Base-by-base conservation (phyloP, 2,888 invertebrate species). In the Hypomecis atomaria region DNA sequence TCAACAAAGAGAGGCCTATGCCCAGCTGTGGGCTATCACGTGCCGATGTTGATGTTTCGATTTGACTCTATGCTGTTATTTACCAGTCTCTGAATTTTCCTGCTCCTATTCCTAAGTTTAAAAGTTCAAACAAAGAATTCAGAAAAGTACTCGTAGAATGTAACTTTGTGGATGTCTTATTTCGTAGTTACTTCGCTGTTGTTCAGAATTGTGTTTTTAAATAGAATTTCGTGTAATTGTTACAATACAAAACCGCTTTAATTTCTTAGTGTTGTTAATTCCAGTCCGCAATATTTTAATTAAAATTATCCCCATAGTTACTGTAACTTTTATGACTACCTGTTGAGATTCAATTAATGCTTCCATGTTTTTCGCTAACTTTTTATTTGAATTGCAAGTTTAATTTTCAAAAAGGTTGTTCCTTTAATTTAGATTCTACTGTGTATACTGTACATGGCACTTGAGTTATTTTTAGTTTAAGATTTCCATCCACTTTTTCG, bases 281-380 rank as follows among this genome's bases (percentile, higher is more conserved):
- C 23, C 33, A 1, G 34, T 55, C 23, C 23, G 34, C 40, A 49
- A 49, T 48, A 42, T 52, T 44, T 44, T 50, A 59, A 52, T 59
- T 59, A 59, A 59, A 59, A 47, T 38, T 4, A 13, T 11, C 11
- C n/a, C n/a, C 23, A 23, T 36, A 40, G 43, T 42, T 42, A 53
- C 43, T 13, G 50, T 33, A 53, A 59, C 34, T 59, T 43, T 43
- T 9, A 9, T 11, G 43, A 11, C 34, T 40, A 43, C 65, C 55
- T 60, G 56, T 59, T 64, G 64, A 61, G 64, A 64, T 64, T 61
- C 53, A 61, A 59, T 62, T 54, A 48, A 13, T n/a, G 11, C 36
- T 44, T 33, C 11, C 44, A 10, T 36, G 23, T 9, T 45, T 56
- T 47, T 23, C 5, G 37, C 13, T 34, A 56, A 54, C 10, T 45